phyloP scores from a whole-genome alignment of 2,113 vertebrate species.

The Lophotis ruficrista region DNA sequence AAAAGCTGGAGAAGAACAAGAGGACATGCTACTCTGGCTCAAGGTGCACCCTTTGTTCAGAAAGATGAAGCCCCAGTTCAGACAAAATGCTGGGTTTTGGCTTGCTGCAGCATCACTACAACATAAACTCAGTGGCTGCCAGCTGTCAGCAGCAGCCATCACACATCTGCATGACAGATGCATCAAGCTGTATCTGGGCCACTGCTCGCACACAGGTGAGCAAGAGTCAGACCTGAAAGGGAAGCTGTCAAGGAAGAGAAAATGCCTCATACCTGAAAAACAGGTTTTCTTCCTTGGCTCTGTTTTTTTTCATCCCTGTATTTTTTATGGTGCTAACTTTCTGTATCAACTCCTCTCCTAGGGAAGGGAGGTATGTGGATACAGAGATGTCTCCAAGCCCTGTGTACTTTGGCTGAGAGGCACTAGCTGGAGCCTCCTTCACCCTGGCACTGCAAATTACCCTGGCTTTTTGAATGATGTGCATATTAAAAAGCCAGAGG shows the following conservation, averaged over 20 bases:
- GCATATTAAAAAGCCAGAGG: neutral
- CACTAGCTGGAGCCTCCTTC: neutral
- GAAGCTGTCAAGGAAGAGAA: neutral
- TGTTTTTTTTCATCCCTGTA: neutral
- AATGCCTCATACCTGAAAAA: neutral
- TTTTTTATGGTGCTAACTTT: neutral
- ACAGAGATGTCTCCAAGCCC: neutral
- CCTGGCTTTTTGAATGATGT: neutral
- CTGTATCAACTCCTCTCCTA: neutral
- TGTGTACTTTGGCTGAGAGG: neutral
- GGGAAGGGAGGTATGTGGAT: too few species aligned
- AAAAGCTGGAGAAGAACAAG: neutral
- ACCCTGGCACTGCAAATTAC: neutral
- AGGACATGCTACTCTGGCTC: neutral
- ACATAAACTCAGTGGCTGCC: neutral
- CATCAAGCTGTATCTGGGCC: neutral
- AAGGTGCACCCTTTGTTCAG: neutral
- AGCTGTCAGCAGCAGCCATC: neutral
- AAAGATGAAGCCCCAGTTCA: neutral
- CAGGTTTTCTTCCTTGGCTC: neutral
- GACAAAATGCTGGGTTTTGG: neutral
- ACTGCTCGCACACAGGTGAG: neutral
- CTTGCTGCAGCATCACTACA: neutral
- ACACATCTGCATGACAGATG: neutral
- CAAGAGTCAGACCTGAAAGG: neutral